A percentile compares a stretch with the other conserved stretches of the same genome.
Evolutionary conservation across 2,113 vertebrate genomes (phyloP).

Genomic region (Chunga burmeisteri): DNA sequence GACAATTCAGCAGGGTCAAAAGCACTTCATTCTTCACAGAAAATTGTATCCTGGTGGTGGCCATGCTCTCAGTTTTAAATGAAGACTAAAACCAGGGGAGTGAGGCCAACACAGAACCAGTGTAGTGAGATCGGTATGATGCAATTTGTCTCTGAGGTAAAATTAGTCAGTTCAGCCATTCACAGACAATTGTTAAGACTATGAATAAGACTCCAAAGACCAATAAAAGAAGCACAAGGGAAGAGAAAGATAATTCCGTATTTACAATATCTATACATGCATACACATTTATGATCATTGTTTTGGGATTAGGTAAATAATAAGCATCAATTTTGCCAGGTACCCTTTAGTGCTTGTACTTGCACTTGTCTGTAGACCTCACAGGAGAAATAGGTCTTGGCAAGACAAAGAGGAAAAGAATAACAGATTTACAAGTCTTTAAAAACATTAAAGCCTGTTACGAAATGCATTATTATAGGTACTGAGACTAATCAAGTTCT

Average conservation of each 20-base stretch:
- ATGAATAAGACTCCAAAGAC: conserved; percentile 35
- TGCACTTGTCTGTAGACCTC: neutral
- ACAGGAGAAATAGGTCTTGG: neutral
- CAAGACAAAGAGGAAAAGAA: neutral
- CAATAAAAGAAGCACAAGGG: neutral
- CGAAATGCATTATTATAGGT: neutral
- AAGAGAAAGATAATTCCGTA: conserved; percentile 3
- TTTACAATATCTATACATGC: neutral
- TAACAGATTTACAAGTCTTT: neutral
- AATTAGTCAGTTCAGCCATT: neutral
- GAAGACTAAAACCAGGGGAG: neutral
- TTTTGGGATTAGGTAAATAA: conserved; percentile 14
- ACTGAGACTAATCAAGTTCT: neutral
- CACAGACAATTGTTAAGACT: neutral
- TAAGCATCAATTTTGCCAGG: neutral
- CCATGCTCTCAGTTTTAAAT: neutral
- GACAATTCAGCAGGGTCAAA: neutral
- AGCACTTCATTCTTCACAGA: neutral
- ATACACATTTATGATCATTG: neutral
- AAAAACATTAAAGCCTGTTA: neutral
- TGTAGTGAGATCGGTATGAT: neutral
- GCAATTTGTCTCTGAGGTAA: conserved; percentile 19
- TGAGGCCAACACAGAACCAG: neutral
- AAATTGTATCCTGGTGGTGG: neutral
- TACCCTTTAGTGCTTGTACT: neutral